Conservation (phyloP, 2,113 vertebrate species). For the Hipposideros armiger region DNA sequence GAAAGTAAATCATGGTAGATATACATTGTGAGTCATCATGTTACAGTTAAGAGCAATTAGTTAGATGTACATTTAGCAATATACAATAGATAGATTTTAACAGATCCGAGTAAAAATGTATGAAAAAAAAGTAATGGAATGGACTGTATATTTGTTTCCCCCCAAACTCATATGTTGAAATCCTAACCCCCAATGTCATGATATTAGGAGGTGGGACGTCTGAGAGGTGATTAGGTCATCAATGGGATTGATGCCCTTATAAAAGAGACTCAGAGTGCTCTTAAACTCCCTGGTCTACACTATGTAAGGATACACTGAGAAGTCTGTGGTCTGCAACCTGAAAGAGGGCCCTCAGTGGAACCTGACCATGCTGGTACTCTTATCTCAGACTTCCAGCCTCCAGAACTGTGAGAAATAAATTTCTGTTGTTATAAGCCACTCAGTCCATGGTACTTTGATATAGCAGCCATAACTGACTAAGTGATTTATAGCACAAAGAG, state of each 20-base stretch:
- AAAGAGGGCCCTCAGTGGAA: neutral
- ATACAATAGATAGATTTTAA: neutral
- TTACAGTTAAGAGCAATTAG: neutral
- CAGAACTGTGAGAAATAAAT: neutral
- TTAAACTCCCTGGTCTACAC: neutral
- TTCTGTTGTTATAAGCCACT: neutral
- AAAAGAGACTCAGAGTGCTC: neutral
- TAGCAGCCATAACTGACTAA: neutral
- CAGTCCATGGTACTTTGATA: neutral
- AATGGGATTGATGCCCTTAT: neutral
- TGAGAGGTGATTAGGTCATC: neutral
- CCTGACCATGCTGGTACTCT: neutral
- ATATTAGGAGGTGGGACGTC: neutral
- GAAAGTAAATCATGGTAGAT: neutral
- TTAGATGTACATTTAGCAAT: neutral
- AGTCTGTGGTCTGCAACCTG: neutral
- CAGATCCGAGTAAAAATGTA: neutral
- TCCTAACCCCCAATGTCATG: neutral
- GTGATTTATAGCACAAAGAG: neutral
- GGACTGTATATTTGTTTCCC: neutral
- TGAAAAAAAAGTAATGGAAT: neutral
- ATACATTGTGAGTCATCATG: neutral
- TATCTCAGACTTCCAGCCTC: neutral
- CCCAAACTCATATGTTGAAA: neutral
- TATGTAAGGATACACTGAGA: neutral